Percentiles rank a stretch among this genome's conserved stretches.
Evolutionary conservation across 2,888 invertebrate species (phyloP).

Genomic region (Idaea biselata): DNA sequence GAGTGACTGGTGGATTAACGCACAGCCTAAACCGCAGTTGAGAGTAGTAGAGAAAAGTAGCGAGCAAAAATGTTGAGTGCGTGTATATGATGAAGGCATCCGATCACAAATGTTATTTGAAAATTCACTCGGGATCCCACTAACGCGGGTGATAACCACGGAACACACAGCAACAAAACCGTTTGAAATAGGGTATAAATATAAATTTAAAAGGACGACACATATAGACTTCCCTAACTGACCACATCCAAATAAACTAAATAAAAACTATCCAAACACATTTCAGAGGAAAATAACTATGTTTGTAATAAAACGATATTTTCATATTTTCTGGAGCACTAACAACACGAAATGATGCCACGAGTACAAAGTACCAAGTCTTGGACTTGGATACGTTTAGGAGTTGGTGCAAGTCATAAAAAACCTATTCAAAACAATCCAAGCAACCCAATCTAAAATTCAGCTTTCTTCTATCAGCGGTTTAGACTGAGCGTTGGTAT

Average conservation of each 20-base stretch:
- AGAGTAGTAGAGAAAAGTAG: too few species aligned
- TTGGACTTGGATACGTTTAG: slow-evolving; percentile 53
- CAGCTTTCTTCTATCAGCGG: too few species aligned
- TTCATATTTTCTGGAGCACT: slow-evolving; percentile 59
- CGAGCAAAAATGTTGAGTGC: too few species aligned
- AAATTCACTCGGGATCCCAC: too few species aligned
- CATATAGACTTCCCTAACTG: background rate
- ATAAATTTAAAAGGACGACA: background rate
- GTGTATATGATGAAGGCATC: too few species aligned
- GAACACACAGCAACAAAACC: too few species aligned
- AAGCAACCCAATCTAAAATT: background rate
- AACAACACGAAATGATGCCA: slow-evolving; percentile 59
- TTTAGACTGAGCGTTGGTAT: too few species aligned
- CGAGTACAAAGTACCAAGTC: slow-evolving; percentile 60
- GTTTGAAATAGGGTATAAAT: too few species aligned
- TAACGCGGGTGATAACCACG: too few species aligned
- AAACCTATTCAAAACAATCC: slow-evolving; percentile 2
- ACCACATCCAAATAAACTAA: slow-evolving; percentile 12
- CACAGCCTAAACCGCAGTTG: too few species aligned
- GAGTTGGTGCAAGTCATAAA: slow-evolving; percentile 28
- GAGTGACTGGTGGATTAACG: too few species aligned
- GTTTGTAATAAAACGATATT: slow-evolving; percentile 61
- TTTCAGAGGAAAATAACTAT: slow-evolving; percentile 46
- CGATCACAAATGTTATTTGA: too few species aligned
- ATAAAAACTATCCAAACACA: slow-evolving; percentile 34